These are phyloP conservation scores for Caenorhabditis doughertyi DNA, from an alignment of 2,888 invertebrate genomes.

Conservation along the genomic window DNA sequence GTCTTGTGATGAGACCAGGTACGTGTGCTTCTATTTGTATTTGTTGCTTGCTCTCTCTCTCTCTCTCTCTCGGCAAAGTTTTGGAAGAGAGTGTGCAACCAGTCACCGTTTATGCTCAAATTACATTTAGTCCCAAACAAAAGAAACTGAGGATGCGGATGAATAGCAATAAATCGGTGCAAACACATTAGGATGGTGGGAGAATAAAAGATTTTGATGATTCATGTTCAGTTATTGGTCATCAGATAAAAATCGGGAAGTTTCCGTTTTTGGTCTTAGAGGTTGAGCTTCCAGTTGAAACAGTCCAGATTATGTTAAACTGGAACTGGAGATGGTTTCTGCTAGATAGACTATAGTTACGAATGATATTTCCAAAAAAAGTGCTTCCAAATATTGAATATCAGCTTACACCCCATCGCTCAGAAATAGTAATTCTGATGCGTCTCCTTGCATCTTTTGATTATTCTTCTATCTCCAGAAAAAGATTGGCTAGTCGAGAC, in stretches of 20 bases:
- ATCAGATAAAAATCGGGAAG: neutral
- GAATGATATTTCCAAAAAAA: too few species aligned
- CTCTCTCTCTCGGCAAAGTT: conserved; percentile 21
- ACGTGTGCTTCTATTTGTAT: conserved; percentile 38
- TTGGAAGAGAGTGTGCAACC: conserved; percentile 30
- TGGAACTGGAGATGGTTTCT: too few species aligned
- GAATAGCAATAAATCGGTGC: conserved; percentile 56
- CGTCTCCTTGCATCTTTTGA: too few species aligned
- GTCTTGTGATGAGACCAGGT: conserved; percentile 66
- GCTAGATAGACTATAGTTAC: too few species aligned
- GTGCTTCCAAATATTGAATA: too few species aligned
- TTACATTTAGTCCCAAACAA: conserved; percentile 54
- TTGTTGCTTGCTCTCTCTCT: neutral
- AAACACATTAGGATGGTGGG: conserved; percentile 30
- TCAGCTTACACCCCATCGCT: too few species aligned
- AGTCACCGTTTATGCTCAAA: conserved; percentile 58
- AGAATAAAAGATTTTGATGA: neutral
- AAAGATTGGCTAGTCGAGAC: too few species aligned
- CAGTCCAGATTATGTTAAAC: too few species aligned
- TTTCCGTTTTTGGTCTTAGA: too few species aligned
- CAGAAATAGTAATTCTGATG: too few species aligned
- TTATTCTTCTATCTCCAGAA: too few species aligned
- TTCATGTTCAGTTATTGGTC: neutral
- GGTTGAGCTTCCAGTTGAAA: too few species aligned
- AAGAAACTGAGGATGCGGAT: conserved; percentile 33